phyloP scores from a whole-genome alignment of 1,140 invertebrate genomes.

The Drosophila bocqueti region DNA sequence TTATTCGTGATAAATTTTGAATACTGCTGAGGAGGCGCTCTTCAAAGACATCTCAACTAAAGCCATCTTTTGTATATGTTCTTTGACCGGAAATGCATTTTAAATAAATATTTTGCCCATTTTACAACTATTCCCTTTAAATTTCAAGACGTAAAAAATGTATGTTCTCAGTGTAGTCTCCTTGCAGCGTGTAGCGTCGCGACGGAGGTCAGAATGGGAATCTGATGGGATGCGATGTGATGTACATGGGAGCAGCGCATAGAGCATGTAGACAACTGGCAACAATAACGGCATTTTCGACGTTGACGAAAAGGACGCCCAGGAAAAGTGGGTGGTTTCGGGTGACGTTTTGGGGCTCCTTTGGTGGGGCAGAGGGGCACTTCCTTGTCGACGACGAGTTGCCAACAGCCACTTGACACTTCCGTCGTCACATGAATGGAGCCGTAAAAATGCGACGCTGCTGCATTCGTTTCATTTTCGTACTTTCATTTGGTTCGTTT shows the following conservation, averaged over 20 bases:
- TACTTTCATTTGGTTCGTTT: conserved; percentile 6
- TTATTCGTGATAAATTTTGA: too few relatives aligned
- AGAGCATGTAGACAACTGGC: conserved; percentile 75
- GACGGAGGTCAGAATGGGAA: conserved; percentile 13
- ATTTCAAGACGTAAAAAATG: neutral
- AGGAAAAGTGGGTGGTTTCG: conserved; percentile 28
- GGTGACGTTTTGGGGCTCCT: conserved; percentile 3
- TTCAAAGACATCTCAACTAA: neutral
- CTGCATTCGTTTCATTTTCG: conserved; percentile 62
- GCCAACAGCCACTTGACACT: conserved; percentile 83
- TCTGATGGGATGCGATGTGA: conserved; percentile 27
- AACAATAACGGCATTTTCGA: conserved; percentile 83
- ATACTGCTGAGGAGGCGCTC: too few relatives aligned
- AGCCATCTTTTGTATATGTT: neutral
- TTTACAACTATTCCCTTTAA: too few relatives aligned
- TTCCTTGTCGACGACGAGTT: conserved; percentile 78
- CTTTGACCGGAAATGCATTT: too few relatives aligned
- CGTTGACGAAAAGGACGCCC: conserved; percentile 79
- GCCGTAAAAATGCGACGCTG: conserved; percentile 82
- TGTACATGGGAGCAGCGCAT: conserved; percentile 55
- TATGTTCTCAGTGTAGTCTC: neutral
- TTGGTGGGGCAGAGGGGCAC: conserved; percentile 25
- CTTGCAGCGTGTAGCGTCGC: neutral
- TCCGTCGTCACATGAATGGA: conserved; percentile 83
- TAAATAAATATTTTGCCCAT: neutral